These are phyloP conservation scores for Trachythela sp. DNA, from an alignment of 64 coral and sea anemone genomes.

Conservation along the genomic window DNA sequence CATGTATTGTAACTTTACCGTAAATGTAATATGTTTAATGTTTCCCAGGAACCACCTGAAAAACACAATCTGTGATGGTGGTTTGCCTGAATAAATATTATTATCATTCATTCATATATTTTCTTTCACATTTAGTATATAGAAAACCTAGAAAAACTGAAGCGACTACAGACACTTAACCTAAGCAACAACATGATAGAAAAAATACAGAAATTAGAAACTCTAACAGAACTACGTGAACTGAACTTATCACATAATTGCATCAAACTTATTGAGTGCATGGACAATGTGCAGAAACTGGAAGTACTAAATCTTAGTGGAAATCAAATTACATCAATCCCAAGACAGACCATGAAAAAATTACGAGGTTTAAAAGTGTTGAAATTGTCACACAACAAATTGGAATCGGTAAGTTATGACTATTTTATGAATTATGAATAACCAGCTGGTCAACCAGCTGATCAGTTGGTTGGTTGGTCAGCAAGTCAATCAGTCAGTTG, in stretches of 20 bases:
- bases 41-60: too few relatives aligned
- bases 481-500: background rate
- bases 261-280: constrained; percentile 76
- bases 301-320: constrained; percentile 83
- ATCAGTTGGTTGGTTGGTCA: background rate
- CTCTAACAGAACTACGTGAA: constrained; percentile 69
- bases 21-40: too few relatives aligned
- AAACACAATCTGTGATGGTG: too few relatives aligned
- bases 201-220: constrained; percentile 90
- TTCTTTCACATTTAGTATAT: constrained; percentile 62
- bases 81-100: too few relatives aligned
- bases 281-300: constrained; percentile 60
- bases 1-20: too few relatives aligned
- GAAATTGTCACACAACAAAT: constrained; percentile 66
- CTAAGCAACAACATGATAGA: constrained; percentile 94
- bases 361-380: constrained; percentile 63
- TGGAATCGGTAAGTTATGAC: constrained; percentile 73
- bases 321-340: constrained; percentile 67
- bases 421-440: too few relatives aligned
- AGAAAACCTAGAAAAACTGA: constrained; percentile 89
- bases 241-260: constrained; percentile 82
- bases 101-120: too few relatives aligned
- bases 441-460: too few relatives aligned
- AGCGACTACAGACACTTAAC: constrained; percentile 58
- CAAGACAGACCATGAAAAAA: constrained; percentile 69